Percentiles rank a stretch among this genome's conserved stretches.
phyloP scores from a whole-genome alignment of 2,888 invertebrate genomes.

The Acleris laterana region DNA sequence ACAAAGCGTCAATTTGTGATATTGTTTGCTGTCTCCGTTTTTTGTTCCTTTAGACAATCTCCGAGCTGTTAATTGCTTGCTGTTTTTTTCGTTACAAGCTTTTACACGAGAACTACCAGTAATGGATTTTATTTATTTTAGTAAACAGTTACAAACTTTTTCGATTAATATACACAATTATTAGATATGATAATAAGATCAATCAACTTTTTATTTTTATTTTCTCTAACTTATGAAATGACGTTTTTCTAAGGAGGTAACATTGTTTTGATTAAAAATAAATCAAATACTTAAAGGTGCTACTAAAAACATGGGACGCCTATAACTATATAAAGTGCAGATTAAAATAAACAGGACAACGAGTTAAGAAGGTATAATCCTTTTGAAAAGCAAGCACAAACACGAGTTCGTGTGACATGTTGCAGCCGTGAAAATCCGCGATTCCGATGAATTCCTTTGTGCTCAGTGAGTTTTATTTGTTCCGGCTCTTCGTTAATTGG shows the following conservation, averaged over 20 bases:
- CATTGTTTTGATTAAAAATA: too few species aligned
- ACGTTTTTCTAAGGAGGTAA: too few species aligned
- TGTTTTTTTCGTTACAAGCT: slow-evolving; percentile 37
- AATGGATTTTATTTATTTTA: neutral
- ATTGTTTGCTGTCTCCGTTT: slow-evolving; percentile 48
- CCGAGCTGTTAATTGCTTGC: slow-evolving; percentile 34
- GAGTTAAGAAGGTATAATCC: slow-evolving; percentile 2
- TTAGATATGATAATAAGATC: too few species aligned
- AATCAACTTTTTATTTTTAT: too few species aligned
- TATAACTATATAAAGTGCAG: too few species aligned
- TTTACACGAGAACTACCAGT: neutral
- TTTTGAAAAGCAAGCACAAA: slow-evolving; percentile 24
- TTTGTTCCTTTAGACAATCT: slow-evolving; percentile 33
- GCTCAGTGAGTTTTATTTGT: slow-evolving; percentile 63
- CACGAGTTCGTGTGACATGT: slow-evolving; percentile 20
- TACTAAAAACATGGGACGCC: too few species aligned
- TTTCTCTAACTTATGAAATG: too few species aligned
- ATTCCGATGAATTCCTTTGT: slow-evolving; percentile 64
- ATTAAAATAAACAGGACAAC: too few species aligned
- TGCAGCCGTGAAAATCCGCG: slow-evolving; percentile 57
- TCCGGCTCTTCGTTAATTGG: slow-evolving; percentile 67
- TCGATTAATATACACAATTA: too few species aligned
- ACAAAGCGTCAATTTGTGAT: slow-evolving; percentile 58
- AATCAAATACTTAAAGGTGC: too few species aligned
- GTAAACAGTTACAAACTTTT: neutral